Evolutionary conservation across 2,888 invertebrate genomes (phyloP).

Genomic region (Drosophila ezoana): DNA sequence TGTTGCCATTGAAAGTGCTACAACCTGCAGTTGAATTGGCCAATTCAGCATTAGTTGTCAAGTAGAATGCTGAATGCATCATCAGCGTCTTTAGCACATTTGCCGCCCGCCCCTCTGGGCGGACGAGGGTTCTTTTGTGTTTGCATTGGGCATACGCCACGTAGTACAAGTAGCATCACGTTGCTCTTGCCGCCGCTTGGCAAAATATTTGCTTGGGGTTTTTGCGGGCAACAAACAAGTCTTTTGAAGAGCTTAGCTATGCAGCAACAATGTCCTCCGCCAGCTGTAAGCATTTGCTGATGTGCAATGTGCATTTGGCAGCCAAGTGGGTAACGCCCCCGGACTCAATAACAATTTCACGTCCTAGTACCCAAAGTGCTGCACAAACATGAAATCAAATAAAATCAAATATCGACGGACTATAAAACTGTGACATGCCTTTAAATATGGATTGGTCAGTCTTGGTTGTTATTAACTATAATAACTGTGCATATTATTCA

Average conservation of each 20-base stretch:
- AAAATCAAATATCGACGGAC: constrained; percentile 49
- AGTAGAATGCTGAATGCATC: constrained; percentile 37
- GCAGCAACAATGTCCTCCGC: constrained; percentile 42
- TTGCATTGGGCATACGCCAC: constrained; percentile 57
- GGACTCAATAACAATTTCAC: constrained; percentile 65
- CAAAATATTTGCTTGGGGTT: constrained; percentile 52
- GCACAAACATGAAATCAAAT: constrained; percentile 66
- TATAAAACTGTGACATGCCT: constrained; percentile 25
- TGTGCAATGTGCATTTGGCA: constrained; percentile 38
- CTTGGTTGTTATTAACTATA: constrained; percentile 20
- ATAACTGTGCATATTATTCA: neutral
- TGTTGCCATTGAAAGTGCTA: constrained; percentile 3
- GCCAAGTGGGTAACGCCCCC: constrained; percentile 26
- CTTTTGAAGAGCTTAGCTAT: constrained; percentile 28
- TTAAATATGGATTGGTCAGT: constrained; percentile 17
- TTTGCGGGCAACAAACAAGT: constrained; percentile 48
- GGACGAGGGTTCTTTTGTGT: constrained; percentile 21
- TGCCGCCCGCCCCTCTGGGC: neutral
- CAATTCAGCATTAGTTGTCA: constrained; percentile 37
- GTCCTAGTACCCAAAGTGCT: constrained; percentile 53
- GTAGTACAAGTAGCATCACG: constrained; percentile 40
- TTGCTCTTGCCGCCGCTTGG: constrained; percentile 33
- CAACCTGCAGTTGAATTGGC: constrained; percentile 24
- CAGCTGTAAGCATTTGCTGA: constrained; percentile 18
- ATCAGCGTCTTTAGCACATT: constrained; percentile 51